These are phyloP conservation scores for Polyergus mexicanus DNA, from an alignment of 1,140 invertebrate species.

Conservation along the genomic window DNA sequence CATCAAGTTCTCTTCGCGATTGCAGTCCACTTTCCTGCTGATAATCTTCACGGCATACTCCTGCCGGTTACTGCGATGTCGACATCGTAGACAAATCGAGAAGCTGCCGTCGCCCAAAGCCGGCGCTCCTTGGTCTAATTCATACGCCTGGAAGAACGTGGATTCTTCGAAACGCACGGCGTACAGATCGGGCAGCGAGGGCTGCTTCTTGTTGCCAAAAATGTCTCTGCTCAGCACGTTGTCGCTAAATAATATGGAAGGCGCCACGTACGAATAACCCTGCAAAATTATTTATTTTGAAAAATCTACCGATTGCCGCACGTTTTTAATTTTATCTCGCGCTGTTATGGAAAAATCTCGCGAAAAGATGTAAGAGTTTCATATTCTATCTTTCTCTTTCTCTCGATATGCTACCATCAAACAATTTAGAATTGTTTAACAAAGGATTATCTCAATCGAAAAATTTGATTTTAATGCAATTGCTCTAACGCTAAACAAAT, in stretches of 20 bases:
- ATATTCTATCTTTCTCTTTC: too few relatives aligned
- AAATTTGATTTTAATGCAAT: not conserved
- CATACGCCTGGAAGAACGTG: constrained; percentile 95
- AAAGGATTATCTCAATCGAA: not conserved
- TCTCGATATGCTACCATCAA: too few relatives aligned
- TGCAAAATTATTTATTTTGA: constrained; percentile 77
- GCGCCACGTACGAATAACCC: constrained; percentile 98
- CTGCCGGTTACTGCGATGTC: constrained; percentile 90
- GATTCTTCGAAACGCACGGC: constrained; percentile 89
- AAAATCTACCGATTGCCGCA: not conserved
- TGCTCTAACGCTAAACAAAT: not conserved
- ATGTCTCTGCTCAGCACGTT: constrained; percentile 93
- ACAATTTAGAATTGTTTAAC: too few relatives aligned
- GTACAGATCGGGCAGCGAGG: constrained; percentile 71
- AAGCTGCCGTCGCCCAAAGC: constrained; percentile 96
- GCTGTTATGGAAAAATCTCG: too few relatives aligned
- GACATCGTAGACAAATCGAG: constrained; percentile 95
- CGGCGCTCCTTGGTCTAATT: constrained; percentile 89
- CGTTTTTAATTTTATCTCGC: too few relatives aligned
- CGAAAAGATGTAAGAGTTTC: too few relatives aligned
- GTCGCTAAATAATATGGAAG: constrained; percentile 95
- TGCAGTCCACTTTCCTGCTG: constrained; percentile 91
- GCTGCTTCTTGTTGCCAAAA: constrained; percentile 79
- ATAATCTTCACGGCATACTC: constrained; percentile 97
- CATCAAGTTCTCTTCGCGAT: constrained; percentile 92